Conservation (phyloP, 2,888 invertebrate species). For the Nycteola revayana region DNA sequence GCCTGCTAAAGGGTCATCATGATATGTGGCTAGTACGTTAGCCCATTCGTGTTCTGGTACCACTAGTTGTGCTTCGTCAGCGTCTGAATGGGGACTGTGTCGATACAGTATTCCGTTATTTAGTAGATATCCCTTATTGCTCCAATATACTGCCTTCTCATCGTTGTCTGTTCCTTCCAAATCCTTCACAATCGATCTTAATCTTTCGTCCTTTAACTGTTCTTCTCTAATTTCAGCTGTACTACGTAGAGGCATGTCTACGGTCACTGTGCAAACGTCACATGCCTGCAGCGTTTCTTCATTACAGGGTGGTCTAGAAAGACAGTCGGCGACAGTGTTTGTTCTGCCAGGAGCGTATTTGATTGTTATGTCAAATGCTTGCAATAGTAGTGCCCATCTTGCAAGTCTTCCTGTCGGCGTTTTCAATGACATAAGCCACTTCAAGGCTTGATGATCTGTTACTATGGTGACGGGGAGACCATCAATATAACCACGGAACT, state of each 20-base stretch:
- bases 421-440: too few species aligned
- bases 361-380: neutral
- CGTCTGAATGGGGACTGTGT: conserved; percentile 1
- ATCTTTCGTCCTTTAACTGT: conserved; percentile 2
- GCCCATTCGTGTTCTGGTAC: conserved; percentile 9
- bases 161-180: neutral
- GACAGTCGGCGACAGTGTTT: conserved; percentile 10
- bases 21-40: conserved; percentile 1
- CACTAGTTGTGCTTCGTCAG: conserved; percentile 10
- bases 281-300: neutral
- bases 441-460: too few species aligned
- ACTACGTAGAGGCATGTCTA: conserved; percentile 11
- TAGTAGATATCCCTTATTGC: conserved; percentile 10
- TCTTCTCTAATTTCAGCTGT: conserved; percentile 4
- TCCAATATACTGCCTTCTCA: conserved; percentile 9
- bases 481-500: too few species aligned
- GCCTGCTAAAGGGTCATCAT: conserved; percentile 6
- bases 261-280: neutral
- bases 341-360: conserved; percentile 6
- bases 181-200: conserved; percentile 2
- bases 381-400: conserved; percentile 1
- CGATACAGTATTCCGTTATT: conserved; percentile 13
- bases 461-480: too few species aligned
- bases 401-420: conserved; percentile 1
- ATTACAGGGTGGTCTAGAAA: conserved; percentile 7